phyloP scores from a whole-genome alignment of 2,797 vertebrate species.

The Hydrocynus forskahlii region DNA sequence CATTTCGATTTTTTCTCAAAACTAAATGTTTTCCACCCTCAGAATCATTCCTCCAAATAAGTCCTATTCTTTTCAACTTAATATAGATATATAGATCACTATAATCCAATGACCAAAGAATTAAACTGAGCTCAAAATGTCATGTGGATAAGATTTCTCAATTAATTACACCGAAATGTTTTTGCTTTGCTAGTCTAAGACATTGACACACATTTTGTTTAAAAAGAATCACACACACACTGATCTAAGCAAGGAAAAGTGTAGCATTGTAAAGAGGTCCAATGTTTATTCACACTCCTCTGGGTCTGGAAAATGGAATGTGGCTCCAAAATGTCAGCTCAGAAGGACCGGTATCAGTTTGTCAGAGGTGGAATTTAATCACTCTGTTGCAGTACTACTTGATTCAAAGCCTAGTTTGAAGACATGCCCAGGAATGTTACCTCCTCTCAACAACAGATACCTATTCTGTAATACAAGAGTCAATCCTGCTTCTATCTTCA shows the following conservation, averaged over 20 bases:
- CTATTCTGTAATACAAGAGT: slow-evolving; percentile 14
- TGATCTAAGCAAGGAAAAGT: not conserved
- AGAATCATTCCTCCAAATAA: too few relatives aligned
- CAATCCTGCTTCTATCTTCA: slow-evolving; percentile 38
- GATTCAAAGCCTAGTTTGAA: slow-evolving; percentile 50
- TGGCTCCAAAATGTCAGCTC: slow-evolving; percentile 33
- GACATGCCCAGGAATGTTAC: slow-evolving; percentile 40
- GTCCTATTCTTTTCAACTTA: too few relatives aligned
- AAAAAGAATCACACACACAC: too few relatives aligned
- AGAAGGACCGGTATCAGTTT: slow-evolving; percentile 33
- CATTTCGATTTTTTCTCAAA: too few relatives aligned
- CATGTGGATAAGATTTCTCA: too few relatives aligned
- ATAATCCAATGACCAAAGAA: too few relatives aligned
- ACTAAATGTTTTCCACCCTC: too few relatives aligned
- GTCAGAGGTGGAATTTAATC: slow-evolving; percentile 52
- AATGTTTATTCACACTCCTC: slow-evolving; percentile 23
- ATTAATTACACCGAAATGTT: too few relatives aligned
- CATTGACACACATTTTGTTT: too few relatives aligned
- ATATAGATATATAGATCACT: too few relatives aligned
- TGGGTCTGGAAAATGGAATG: slow-evolving; percentile 26
- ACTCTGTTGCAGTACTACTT: slow-evolving; percentile 26
- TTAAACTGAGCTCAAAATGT: too few relatives aligned
- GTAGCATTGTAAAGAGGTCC: slow-evolving; percentile 23
- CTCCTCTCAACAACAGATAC: slow-evolving; percentile 40
- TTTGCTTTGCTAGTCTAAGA: too few relatives aligned